A percentile compares a stretch with the other conserved stretches of the same genome.
Evolutionary conservation across 2,888 invertebrate genomes (phyloP).

Genomic region (Sphinx pinastri): DNA sequence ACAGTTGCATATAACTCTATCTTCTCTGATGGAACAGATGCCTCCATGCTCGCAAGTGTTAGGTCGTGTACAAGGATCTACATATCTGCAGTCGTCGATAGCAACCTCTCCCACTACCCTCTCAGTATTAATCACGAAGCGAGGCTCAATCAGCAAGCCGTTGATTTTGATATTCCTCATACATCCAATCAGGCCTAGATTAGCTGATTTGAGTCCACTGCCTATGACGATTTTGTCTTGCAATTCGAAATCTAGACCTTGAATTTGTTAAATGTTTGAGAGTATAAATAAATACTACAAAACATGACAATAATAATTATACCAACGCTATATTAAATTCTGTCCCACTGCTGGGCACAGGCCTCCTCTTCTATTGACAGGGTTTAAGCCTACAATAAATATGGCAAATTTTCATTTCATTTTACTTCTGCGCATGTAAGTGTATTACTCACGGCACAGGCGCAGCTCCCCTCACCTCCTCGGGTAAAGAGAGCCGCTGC

Average conservation of each 20-base stretch:
- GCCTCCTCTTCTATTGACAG: too few species aligned
- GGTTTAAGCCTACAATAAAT: too few species aligned
- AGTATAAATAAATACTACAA: too few species aligned
- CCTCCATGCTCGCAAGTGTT: slow-evolving; percentile 97
- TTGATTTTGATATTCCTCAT: slow-evolving; percentile 95
- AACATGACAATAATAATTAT: too few species aligned
- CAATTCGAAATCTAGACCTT: slow-evolving; percentile 82
- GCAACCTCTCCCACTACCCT: slow-evolving; percentile 95
- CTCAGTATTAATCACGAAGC: slow-evolving; percentile 91
- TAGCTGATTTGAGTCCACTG: slow-evolving; percentile 89
- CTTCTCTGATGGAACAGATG: slow-evolving; percentile 94
- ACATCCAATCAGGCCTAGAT: slow-evolving; percentile 94
- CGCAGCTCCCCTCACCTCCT: too few species aligned
- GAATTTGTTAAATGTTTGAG: too few species aligned
- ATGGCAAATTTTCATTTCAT: too few species aligned
- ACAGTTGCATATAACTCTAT: slow-evolving; percentile 94
- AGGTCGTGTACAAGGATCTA: slow-evolving; percentile 94
- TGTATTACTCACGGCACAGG: too few species aligned
- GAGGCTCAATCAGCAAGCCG: slow-evolving; percentile 90
- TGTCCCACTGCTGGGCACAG: too few species aligned
- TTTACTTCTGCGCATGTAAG: too few species aligned
- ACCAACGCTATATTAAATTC: too few species aligned
- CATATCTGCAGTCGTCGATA: slow-evolving; percentile 94
- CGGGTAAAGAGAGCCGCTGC: too few species aligned
- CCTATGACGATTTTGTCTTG: slow-evolving; percentile 90